Percentiles rank a stretch among this genome's conserved stretches.
phyloP scores from a whole-genome alignment of 1,140 invertebrate genomes.

The Chymomyza costata region DNA sequence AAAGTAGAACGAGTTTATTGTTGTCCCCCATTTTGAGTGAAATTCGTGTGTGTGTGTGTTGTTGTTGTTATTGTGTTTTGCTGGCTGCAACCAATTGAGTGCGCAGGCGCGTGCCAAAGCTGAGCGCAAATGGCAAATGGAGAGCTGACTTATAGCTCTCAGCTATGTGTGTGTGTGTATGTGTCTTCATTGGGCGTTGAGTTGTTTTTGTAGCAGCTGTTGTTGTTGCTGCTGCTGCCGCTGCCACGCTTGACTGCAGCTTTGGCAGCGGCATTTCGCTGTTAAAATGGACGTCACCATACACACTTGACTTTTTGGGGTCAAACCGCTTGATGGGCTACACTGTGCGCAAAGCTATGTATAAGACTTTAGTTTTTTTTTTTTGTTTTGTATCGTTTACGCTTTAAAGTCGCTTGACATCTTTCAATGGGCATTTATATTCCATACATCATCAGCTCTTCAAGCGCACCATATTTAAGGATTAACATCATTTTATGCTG shows the following conservation, averaged over 20 bases:
- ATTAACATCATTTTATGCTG: constrained; percentile 70
- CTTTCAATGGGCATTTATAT: constrained; percentile 66
- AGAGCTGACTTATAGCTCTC: constrained; percentile 8
- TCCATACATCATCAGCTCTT: constrained; percentile 33
- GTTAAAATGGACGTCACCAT: constrained; percentile 36
- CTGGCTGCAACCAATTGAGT: constrained; percentile 50
- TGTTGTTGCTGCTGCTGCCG: constrained; percentile 10
- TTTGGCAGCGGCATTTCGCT: neutral
- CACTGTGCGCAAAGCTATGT: no score
- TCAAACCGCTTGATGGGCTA: constrained; percentile 54
- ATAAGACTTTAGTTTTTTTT: no score
- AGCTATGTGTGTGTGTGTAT: neutral
- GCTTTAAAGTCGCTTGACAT: constrained; percentile 65
- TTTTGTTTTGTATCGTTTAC: constrained; percentile 26
- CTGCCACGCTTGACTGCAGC: constrained; percentile 14
- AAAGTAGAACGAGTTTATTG: constrained; percentile 41
- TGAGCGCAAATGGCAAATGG: constrained; percentile 9
- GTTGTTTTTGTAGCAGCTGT: constrained; percentile 24
- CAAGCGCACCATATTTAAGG: constrained; percentile 63
- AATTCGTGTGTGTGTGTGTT: no score
- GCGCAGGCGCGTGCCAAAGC: constrained; percentile 65
- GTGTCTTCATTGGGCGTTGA: constrained; percentile 19
- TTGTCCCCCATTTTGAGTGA: constrained; percentile 62
- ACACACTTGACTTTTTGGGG: constrained; percentile 70
- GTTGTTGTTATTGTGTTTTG: no score